These are phyloP conservation scores for Sceloporus undulatus DNA, from an alignment of 2,113 vertebrate genomes.

Conservation along the genomic window DNA sequence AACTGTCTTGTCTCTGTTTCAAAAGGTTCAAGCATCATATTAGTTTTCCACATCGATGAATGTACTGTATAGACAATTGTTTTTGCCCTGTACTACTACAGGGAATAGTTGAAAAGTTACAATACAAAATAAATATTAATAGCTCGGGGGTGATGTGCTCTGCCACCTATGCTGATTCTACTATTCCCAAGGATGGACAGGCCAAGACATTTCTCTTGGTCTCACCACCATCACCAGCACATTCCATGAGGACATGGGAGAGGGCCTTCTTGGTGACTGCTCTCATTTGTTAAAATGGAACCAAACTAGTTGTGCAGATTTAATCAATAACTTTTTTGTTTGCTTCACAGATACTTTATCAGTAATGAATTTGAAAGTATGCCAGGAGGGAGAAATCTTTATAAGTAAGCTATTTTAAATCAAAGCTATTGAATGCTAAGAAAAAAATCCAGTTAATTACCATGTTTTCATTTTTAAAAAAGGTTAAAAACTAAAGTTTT, in stretches of 20 bases:
- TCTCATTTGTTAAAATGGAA: background rate
- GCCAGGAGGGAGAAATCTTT: conserved; percentile 91
- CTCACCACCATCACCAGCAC: background rate
- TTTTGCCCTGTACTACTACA: background rate
- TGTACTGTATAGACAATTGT: background rate
- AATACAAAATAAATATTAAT: background rate
- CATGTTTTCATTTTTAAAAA: too few species aligned
- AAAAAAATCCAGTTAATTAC: too few species aligned
- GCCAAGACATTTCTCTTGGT: background rate
- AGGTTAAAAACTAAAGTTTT: too few species aligned
- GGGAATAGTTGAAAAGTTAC: background rate
- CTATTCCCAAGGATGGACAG: background rate
- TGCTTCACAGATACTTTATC: conserved; percentile 89
- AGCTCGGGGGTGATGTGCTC: background rate
- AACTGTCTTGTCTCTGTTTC: background rate
- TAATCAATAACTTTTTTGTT: conserved; percentile 45
- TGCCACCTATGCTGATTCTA: background rate
- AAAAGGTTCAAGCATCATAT: background rate
- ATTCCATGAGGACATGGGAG: background rate
- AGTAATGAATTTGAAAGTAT: conserved; percentile 86
- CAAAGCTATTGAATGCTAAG: background rate
- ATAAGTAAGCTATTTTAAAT: conserved; percentile 85
- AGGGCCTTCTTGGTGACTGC: too few species aligned
- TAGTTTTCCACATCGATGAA: background rate
- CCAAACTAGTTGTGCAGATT: background rate